These are phyloP conservation scores for Ganaspis brasiliensis DNA, from an alignment of 2,888 invertebrate genomes.

Conservation along the genomic window DNA sequence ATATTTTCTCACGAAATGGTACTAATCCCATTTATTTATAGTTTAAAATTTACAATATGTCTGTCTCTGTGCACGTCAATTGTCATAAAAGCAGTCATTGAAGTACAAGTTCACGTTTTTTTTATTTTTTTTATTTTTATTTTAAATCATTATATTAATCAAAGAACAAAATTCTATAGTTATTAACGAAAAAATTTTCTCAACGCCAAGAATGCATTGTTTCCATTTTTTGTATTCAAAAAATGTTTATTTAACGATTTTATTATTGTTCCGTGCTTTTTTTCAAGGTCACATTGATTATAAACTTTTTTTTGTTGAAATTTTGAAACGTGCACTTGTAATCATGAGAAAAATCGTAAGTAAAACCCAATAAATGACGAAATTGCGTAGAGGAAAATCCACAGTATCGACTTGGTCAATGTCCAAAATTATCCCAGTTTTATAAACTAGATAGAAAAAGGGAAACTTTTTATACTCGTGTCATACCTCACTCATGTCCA, in stretches of 20 bases:
- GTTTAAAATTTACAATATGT: conserved; percentile 67
- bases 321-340: conserved; percentile 1
- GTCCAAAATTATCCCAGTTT: conserved; percentile 47
- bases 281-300: too few species aligned
- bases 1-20: conserved; percentile 81
- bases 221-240: too few species aligned
- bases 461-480: background rate
- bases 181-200: background rate
- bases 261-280: too few species aligned
- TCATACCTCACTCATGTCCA: conserved; percentile 89
- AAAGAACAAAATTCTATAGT: too few species aligned
- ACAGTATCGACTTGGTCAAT: conserved; percentile 64
- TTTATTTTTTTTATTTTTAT: too few species aligned
- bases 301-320: too few species aligned
- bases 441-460: background rate
- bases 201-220: too few species aligned
- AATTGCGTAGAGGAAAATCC: conserved; percentile 35
- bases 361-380: background rate
- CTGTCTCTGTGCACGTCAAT: conserved; percentile 54
- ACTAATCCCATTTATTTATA: conserved; percentile 79
- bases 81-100: conserved; percentile 28
- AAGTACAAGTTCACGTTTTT: conserved; percentile 49
- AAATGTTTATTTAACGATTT: too few species aligned
- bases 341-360: background rate
- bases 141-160: too few species aligned